phyloP scores from a whole-genome alignment of 2,113 vertebrate genomes.

The Megaleporinus macrocephalus region DNA sequence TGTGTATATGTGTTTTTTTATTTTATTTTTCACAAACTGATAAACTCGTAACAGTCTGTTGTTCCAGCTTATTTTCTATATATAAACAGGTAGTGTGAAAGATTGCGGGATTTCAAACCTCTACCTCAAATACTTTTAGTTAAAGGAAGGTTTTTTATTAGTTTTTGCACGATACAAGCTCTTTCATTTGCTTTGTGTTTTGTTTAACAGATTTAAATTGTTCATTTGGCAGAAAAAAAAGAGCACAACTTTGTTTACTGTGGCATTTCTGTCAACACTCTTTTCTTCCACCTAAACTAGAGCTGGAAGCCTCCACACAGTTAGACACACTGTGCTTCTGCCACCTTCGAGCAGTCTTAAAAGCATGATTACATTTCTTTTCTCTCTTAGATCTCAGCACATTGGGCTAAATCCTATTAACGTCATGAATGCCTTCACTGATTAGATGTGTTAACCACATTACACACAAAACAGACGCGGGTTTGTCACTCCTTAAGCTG shows the following conservation, averaged over 20 bases:
- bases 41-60: too few species aligned
- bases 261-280: constrained; percentile 23
- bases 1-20: too few species aligned
- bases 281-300: background rate
- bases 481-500: background rate
- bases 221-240: background rate
- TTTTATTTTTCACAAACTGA: too few species aligned
- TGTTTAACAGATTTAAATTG: background rate
- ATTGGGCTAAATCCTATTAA: background rate
- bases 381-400: background rate
- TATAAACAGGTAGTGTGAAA: too few species aligned
- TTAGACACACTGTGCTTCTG: constrained; percentile 3
- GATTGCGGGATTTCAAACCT: too few species aligned
- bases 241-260: background rate
- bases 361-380: background rate
- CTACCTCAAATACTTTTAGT: too few species aligned
- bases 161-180: too few species aligned
- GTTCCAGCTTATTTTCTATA: too few species aligned
- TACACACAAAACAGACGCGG: background rate
- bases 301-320: constrained; percentile 4
- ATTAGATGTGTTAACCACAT: constrained; percentile 12
- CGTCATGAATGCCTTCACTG: constrained; percentile 2
- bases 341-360: background rate
- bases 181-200: background rate
- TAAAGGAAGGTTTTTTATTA: too few species aligned